Base-by-base conservation (phyloP, 2,797 vertebrate species). In the Sitta carolinensis region DNA sequence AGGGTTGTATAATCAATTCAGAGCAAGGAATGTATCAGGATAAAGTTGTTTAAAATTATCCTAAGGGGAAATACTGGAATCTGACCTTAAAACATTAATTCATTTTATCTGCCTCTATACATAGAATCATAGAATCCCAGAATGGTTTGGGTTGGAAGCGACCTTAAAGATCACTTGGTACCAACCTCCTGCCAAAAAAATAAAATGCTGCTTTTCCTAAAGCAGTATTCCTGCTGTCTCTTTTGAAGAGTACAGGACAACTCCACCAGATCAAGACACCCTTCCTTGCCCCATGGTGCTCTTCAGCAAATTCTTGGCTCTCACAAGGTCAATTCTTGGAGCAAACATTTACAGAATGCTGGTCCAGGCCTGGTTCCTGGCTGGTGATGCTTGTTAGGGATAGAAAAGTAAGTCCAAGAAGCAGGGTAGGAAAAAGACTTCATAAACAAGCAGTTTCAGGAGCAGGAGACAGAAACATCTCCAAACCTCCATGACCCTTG, bases 281-380 rank as follows among this genome's bases (percentile, higher is more conserved):
- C 32, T 25, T 36, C 47, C 40, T 6, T 2, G 25, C 19, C 32
- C 66, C 0, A 0, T 12, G 42, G 13, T 30, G 52, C 50, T 66
- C 77, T 45, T 27, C 43, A 66, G 34, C 7, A 2, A 76, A 36
- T 22, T 52, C 26, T 13, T 67, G 48, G 42, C 43, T 84, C 18
- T 64, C 78, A 16, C 12, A 55, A 84, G 38, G 64, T 30, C 63
- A 55, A 2, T 32, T 72, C 47, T 48, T 38, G 36, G 32, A 84
- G 67, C 7, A 72, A 88, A 7, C 11, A 38, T 25, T 55, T 62
- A 78, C 48, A 81, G 59, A 88, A 62, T 40, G 82, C 84, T 2
- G 22, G 15, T 51, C 51, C 36, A 29, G 32, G 48, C 16, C 48
- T 38, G 43, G 76, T 26, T 79, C 75, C 81, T 47, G 40, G 13